These are phyloP conservation scores for human (Homo sapiens) DNA, from an alignment of 2,113 vertebrate genomes.

Conservation along the genomic window DNA sequence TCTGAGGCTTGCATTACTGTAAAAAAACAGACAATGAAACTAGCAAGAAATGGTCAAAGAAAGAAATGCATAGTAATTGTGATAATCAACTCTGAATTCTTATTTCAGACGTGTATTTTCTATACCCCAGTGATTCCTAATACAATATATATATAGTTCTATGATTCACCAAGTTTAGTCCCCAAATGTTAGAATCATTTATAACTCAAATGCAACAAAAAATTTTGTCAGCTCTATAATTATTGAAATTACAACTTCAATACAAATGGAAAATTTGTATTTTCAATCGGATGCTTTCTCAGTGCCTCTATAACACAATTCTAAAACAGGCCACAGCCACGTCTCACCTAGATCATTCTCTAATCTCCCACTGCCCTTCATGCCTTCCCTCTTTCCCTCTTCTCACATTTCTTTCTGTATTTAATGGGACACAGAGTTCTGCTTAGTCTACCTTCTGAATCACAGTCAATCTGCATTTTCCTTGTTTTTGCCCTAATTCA, in stretches of 20 bases:
- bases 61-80: not conserved
- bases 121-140: too few species aligned
- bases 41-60: not conserved
- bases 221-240: not conserved
- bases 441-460: not conserved
- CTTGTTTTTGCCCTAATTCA: not conserved
- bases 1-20: not conserved
- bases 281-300: not conserved
- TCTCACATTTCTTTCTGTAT: not conserved
- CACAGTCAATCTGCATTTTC: not conserved
- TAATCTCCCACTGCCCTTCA: accelerated
- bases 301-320: too few species aligned
- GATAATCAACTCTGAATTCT: not conserved
- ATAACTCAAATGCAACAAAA: not conserved
- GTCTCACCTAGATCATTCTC: not conserved
- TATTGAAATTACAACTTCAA: too few species aligned
- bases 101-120: not conserved
- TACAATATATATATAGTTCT: accelerated
- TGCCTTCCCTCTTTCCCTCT: not conserved
- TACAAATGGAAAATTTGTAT: too few species aligned
- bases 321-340: not conserved
- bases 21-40: not conserved
- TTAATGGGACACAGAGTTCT: not conserved
- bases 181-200: not conserved
- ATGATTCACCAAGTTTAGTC: not conserved